Evolutionary conservation across 1,140 invertebrate species (phyloP).

Genomic region (Phymorhynchus buccinoides): DNA sequence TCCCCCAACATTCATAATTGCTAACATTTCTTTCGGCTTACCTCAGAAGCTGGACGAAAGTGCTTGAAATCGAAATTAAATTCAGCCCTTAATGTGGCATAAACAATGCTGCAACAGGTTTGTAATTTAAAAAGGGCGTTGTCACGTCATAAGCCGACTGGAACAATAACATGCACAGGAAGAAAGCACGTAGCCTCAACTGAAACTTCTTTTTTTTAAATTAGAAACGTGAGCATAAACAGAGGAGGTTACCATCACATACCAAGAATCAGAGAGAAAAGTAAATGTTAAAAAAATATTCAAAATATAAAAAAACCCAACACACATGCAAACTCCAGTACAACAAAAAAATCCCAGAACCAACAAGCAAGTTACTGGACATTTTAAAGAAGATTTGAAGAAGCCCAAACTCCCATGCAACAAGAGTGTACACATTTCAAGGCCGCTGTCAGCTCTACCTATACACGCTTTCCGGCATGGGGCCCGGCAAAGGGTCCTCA

Average conservation of each 20-base stretch:
- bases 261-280: background rate
- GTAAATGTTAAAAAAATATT: background rate
- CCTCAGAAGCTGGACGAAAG: no score
- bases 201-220: no score
- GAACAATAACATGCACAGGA: no score
- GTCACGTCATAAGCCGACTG: no score
- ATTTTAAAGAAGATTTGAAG: background rate
- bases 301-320: background rate
- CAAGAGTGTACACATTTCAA: background rate
- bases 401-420: background rate
- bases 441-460: conserved; percentile 21
- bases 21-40: no score
- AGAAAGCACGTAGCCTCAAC: no score
- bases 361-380: background rate
- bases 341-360: background rate
- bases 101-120: no score
- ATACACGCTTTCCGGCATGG: conserved; percentile 14
- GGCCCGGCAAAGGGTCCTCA: conserved; percentile 32
- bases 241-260: background rate
- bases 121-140: no score
- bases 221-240: no score
- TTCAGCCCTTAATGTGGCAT: no score
- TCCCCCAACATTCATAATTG: no score
- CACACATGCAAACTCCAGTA: background rate
- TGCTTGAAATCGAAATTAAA: no score